Evolutionary conservation across 2,888 invertebrate species (phyloP).

Genomic region (Lasioglossum calceatum): DNA sequence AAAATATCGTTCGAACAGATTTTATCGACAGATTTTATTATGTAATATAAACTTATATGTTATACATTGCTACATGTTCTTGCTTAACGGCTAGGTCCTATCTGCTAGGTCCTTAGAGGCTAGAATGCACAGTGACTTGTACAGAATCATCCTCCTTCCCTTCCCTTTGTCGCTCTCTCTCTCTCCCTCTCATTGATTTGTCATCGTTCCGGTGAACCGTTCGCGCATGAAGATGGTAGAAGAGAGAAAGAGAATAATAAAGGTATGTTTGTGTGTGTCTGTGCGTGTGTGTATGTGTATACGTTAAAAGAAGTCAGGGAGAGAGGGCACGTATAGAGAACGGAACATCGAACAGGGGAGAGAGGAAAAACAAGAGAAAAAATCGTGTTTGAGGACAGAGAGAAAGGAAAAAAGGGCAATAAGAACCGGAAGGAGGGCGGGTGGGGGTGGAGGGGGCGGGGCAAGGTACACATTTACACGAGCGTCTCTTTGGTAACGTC

Average conservation of each 20-base stretch:
- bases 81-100: constrained; percentile 77
- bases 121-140: constrained; percentile 83
- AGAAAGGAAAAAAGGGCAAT: constrained; percentile 15
- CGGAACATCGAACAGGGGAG: background rate
- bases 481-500: constrained; percentile 60
- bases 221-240: constrained; percentile 46
- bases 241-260: constrained; percentile 51
- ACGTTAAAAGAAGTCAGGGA: background rate
- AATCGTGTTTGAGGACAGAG: background rate
- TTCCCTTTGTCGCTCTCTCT: constrained; percentile 49
- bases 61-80: constrained; percentile 82
- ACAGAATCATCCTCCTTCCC: constrained; percentile 76
- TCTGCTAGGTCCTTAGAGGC: constrained; percentile 78
- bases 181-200: constrained; percentile 63
- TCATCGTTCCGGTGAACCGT: constrained; percentile 62
- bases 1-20: constrained; percentile 71
- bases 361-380: background rate
- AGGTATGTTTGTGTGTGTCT: background rate
- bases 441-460: constrained; percentile 16
- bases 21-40: constrained; percentile 83
- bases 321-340: constrained; percentile 5
- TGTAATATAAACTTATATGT: constrained; percentile 84
- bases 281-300: background rate
- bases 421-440: background rate
- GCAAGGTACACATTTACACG: constrained; percentile 61